Evolutionary conservation across 2,888 invertebrate species (phyloP).

Genomic region (Escarpia spicata): DNA sequence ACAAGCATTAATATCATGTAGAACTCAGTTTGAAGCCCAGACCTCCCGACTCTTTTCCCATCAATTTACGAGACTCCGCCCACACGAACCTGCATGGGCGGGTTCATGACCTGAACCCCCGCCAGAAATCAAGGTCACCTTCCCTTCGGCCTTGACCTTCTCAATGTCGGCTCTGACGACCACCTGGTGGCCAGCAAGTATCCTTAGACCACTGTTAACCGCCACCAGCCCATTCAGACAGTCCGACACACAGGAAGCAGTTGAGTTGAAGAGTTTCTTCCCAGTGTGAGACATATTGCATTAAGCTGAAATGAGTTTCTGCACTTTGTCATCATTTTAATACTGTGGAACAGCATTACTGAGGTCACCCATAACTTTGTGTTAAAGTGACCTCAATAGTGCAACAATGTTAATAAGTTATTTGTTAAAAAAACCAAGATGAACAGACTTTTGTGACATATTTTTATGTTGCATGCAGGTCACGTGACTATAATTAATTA

Average conservation of each 20-base stretch:
- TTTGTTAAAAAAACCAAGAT: too few relatives aligned
- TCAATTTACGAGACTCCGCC: neutral
- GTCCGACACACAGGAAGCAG: constrained; percentile 37
- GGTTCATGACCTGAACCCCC: constrained; percentile 90
- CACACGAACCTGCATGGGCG: constrained; percentile 58
- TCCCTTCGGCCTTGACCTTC: constrained; percentile 67
- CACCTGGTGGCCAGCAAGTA: constrained; percentile 70
- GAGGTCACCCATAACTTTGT: too few relatives aligned
- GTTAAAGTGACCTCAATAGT: too few relatives aligned
- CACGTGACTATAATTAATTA: too few relatives aligned
- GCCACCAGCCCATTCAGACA: constrained; percentile 39
- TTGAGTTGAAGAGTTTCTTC: constrained; percentile 40
- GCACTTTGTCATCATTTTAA: neutral
- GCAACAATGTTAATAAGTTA: too few relatives aligned
- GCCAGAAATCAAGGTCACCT: constrained; percentile 74
- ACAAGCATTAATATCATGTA: neutral
- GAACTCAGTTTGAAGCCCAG: neutral
- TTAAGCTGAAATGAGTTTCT: neutral
- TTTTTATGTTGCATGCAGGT: too few relatives aligned
- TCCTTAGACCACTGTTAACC: constrained; percentile 66
- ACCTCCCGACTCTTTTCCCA: neutral
- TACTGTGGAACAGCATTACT: too few relatives aligned
- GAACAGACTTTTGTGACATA: too few relatives aligned
- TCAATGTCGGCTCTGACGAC: constrained; percentile 69
- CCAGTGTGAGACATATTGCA: neutral